These are phyloP conservation scores for Trissolcus brochymenae DNA, from an alignment of 2,888 invertebrate species.

Conservation along the genomic window DNA sequence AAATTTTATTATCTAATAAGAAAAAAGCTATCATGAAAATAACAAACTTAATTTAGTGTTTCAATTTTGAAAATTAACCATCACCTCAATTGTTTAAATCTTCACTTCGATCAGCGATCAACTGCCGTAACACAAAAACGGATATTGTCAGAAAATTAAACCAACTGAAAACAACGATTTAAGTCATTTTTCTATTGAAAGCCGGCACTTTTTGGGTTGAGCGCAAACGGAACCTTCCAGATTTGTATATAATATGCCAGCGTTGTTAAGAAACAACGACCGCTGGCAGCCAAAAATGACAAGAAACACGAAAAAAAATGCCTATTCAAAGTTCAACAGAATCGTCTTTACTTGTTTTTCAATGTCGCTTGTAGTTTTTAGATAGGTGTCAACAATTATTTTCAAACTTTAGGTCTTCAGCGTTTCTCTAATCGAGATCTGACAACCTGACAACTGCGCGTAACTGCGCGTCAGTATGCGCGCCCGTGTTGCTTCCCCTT, in stretches of 20 bases:
- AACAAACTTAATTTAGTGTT: neutral
- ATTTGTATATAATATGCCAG: conserved; percentile 4
- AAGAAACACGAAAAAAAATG: neutral
- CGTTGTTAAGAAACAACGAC: neutral
- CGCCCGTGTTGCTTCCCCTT: conserved; percentile 15
- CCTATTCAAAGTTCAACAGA: neutral
- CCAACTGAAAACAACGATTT: neutral
- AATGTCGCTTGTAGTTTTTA: neutral
- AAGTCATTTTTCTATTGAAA: neutral
- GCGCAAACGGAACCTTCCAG: conserved; percentile 21
- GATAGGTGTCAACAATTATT: conserved; percentile 14
- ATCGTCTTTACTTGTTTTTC: neutral
- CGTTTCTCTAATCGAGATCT: conserved; percentile 13
- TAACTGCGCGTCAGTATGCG: conserved; percentile 28
- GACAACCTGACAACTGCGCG: conserved; percentile 36
- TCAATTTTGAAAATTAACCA: neutral
- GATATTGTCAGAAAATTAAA: neutral
- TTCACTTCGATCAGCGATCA: neutral
- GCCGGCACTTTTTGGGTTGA: no score
- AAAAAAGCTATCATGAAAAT: neutral
- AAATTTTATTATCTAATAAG: neutral
- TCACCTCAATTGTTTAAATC: neutral
- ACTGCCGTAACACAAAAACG: neutral
- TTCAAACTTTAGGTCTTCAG: conserved; percentile 2
- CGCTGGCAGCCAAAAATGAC: neutral